Evolutionary conservation across 2,888 invertebrate genomes (phyloP).

Genomic region (Germaria angustata): DNA sequence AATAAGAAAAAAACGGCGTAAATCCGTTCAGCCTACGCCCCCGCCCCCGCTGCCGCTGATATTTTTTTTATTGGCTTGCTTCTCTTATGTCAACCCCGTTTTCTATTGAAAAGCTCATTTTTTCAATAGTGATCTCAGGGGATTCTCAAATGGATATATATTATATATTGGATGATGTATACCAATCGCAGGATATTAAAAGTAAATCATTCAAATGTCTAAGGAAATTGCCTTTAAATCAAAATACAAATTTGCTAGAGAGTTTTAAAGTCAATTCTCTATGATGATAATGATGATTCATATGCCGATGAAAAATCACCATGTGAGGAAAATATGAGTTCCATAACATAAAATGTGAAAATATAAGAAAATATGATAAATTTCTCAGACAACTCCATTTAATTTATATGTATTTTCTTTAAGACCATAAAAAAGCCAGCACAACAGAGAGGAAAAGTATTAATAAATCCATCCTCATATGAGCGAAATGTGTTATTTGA

Average conservation of each 20-base stretch:
- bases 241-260: not conserved
- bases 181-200: not conserved
- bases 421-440: not conserved
- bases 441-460: not conserved
- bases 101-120: too few relatives aligned
- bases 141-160: too few relatives aligned
- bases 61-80: too few relatives aligned
- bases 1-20: too few relatives aligned
- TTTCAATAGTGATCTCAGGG: too few relatives aligned
- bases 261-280: too few relatives aligned
- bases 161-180: not conserved
- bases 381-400: constrained; percentile 39
- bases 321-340: not conserved
- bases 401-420: constrained; percentile 39
- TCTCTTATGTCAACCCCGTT: too few relatives aligned
- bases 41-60: too few relatives aligned
- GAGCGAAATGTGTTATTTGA: not conserved
- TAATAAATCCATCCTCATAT: constrained; percentile 39
- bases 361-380: constrained; percentile 19
- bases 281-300: not conserved
- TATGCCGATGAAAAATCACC: not conserved
- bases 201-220: not conserved
- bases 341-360: not conserved
- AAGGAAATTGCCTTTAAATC: not conserved
- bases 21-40: too few relatives aligned